Conservation (phyloP, 2,113 vertebrate species). For the Psettodes erumei region DNA sequence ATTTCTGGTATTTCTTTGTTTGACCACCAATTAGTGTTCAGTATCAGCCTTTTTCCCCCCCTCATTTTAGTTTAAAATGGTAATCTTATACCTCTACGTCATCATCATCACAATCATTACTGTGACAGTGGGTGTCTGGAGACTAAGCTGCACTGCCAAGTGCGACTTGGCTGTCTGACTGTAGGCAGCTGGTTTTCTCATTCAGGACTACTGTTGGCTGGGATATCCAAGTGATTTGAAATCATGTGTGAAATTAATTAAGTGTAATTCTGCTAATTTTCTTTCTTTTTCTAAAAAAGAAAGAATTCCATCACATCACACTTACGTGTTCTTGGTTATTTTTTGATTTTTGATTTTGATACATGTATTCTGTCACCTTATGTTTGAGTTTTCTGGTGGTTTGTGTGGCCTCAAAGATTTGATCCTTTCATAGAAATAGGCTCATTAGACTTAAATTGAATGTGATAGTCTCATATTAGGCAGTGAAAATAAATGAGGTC, state of each 20-base stretch:
- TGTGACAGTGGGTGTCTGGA: slow-evolving; percentile 8
- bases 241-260: slow-evolving; percentile 2
- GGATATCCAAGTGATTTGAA: neutral
- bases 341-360: neutral
- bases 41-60: neutral
- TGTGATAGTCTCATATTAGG: slow-evolving; percentile 27
- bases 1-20: neutral
- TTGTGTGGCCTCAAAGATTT: slow-evolving; percentile 16
- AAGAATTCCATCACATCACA: too few species aligned
- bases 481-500: slow-evolving; percentile 32
- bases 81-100: neutral
- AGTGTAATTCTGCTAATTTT: neutral
- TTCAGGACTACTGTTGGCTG: neutral
- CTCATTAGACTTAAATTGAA: slow-evolving; percentile 37
- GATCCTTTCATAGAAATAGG: slow-evolving; percentile 25
- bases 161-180: neutral
- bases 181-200: slow-evolving; percentile 20
- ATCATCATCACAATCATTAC: neutral
- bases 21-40: neutral
- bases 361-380: neutral
- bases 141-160: slow-evolving; percentile 10
- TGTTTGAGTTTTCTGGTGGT: neutral
- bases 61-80: neutral
- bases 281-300: neutral
- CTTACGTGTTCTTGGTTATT: neutral